phyloP scores from a whole-genome alignment of 2,797 vertebrate genomes.

The Cheirogaleus major region DNA sequence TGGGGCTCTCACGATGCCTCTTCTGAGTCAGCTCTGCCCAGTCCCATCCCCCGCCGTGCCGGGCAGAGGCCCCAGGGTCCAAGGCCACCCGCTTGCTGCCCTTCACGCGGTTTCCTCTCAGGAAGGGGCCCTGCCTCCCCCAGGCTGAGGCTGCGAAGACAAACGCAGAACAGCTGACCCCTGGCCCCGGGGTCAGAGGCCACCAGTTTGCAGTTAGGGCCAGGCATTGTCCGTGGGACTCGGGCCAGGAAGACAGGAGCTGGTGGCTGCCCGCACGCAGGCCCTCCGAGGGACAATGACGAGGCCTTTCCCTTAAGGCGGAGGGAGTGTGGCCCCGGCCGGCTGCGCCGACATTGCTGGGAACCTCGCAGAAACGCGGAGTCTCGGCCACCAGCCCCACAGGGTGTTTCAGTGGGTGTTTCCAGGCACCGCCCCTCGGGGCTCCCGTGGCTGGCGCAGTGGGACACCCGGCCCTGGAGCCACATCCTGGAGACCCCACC shows the following conservation, averaged over 20 bases:
- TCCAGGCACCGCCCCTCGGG: rapidly evolving
- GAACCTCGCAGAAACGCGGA: not conserved
- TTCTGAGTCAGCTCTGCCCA: not conserved
- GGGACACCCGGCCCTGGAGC: not conserved
- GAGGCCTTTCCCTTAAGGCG: not conserved
- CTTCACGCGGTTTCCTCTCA: slow-evolving; percentile 61
- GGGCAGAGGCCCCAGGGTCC: not conserved
- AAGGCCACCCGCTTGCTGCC: slow-evolving; percentile 49
- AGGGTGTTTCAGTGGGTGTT: not conserved
- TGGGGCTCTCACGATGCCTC: not conserved
- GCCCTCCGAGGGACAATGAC: not conserved
- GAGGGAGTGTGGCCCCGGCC: rapidly evolving
- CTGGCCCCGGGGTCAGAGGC: slow-evolving; percentile 54
- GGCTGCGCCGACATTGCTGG: rapidly evolving
- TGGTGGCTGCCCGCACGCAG: not conserved
- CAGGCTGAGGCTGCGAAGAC: not conserved
- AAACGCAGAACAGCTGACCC: slow-evolving; percentile 38
- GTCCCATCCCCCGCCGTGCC: not conserved
- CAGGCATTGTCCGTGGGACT: not conserved
- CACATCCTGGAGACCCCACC: not conserved
- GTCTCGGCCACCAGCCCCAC: not conserved
- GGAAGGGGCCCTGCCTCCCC: slow-evolving; percentile 61
- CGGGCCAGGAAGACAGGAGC: rapidly evolving
- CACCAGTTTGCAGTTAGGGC: not conserved
- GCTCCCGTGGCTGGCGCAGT: rapidly evolving